These are phyloP conservation scores for Limosa lapponica DNA, from an alignment of 2,797 vertebrate species.

Conservation along the genomic window DNA sequence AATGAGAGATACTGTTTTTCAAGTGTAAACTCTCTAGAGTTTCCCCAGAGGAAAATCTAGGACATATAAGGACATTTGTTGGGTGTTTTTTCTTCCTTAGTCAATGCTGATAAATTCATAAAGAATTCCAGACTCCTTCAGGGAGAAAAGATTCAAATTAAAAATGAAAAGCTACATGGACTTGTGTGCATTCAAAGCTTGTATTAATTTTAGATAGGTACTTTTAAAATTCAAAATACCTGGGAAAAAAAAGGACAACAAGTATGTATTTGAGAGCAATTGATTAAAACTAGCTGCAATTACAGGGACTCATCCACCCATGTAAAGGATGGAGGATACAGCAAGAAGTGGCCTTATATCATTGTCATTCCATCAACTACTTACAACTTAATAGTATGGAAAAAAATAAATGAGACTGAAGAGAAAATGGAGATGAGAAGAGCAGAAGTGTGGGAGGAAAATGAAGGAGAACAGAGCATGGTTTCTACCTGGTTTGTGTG, in stretches of 20 bases:
- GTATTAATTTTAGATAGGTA: background rate
- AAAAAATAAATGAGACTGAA: slow-evolving; percentile 34
- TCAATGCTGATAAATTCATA: background rate
- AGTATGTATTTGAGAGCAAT: slow-evolving; percentile 12
- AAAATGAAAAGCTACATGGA: slow-evolving; percentile 15
- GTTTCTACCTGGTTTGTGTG: background rate
- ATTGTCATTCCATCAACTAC: slow-evolving; percentile 37
- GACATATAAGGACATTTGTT: background rate
- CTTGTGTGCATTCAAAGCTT: background rate
- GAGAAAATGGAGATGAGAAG: background rate
- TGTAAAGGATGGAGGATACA: slow-evolving; percentile 1
- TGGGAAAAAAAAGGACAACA: background rate
- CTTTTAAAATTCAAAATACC: background rate
- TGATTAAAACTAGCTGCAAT: slow-evolving; percentile 44
- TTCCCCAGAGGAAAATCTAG: slow-evolving; percentile 32
- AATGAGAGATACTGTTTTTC: slow-evolving; percentile 30
- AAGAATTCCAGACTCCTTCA: background rate
- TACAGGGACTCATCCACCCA: slow-evolving; percentile 20
- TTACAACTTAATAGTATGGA: slow-evolving; percentile 29
- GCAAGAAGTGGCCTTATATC: slow-evolving; percentile 29
- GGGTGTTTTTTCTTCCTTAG: background rate
- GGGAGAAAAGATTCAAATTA: slow-evolving; percentile 19
- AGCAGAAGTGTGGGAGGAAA: slow-evolving; percentile 35
- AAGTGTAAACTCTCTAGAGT: background rate
- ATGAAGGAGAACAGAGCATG: background rate